Conservation (phyloP, 2,888 invertebrate species). For the Hetaerina titia region DNA sequence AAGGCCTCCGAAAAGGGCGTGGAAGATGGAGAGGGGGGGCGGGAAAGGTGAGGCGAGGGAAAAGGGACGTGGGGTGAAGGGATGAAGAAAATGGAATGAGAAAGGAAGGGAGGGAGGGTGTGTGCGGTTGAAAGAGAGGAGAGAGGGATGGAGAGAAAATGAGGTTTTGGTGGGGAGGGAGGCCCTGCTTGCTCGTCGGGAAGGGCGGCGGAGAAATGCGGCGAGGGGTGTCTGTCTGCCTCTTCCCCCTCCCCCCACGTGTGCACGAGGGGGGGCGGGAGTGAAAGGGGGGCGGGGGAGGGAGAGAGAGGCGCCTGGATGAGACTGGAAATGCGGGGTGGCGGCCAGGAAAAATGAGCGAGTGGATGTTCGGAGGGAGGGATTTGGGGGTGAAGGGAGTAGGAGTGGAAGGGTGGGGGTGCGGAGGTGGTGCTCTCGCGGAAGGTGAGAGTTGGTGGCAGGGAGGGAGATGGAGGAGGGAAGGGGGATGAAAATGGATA, state of each 20-base stretch:
- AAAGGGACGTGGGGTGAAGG: not conserved
- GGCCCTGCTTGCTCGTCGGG: not conserved
- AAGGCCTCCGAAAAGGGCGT: not conserved
- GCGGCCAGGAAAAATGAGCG: conserved; percentile 49
- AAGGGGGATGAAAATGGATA: not conserved
- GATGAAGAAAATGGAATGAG: conserved; percentile 11
- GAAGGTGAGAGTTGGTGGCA: too few relatives aligned
- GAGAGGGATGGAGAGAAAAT: not conserved
- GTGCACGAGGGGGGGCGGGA: not conserved
- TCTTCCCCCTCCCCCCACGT: too few relatives aligned
- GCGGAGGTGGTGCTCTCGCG: too few relatives aligned
- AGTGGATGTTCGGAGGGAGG: not conserved
- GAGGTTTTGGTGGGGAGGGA: not conserved
- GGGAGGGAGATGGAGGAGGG: too few relatives aligned
- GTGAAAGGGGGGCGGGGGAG: not conserved
- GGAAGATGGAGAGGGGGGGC: not conserved
- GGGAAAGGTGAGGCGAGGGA: not conserved
- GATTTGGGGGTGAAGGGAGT: not conserved
- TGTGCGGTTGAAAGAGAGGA: too few relatives aligned
- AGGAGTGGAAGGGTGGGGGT: not conserved
- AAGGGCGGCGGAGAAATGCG: not conserved
- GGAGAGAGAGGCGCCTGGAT: not conserved
- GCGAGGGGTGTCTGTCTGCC: not conserved
- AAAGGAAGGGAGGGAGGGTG: not conserved
- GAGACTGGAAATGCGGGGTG: conserved; percentile 41